A percentile compares a stretch with the other conserved stretches of the same genome.
Evolutionary conservation across 2,113 vertebrate genomes (phyloP).

Genomic region (Macquaria ambigua): DNA sequence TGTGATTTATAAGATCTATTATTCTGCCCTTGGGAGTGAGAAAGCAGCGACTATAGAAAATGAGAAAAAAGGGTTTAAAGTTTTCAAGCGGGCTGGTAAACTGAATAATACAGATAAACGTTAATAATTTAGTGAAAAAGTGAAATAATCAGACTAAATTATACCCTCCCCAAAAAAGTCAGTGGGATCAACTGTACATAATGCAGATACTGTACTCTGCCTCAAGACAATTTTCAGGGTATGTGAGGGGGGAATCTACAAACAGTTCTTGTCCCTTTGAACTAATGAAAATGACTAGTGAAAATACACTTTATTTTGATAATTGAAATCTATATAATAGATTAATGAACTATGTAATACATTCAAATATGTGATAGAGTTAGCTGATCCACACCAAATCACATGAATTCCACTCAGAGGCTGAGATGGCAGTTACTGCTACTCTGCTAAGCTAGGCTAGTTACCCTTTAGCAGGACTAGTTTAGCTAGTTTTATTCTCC

Average conservation of each 20-base stretch:
- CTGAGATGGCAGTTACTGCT: neutral
- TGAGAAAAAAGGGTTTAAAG: neutral
- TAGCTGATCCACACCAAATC: neutral
- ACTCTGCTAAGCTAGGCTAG: neutral
- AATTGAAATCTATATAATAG: neutral
- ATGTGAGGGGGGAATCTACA: neutral
- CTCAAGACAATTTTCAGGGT: neutral
- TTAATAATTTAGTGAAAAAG: too few species aligned
- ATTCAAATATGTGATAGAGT: neutral
- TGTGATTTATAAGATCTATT: slow-evolving; percentile 3
- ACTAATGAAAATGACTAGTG: neutral
- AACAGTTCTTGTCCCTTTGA: neutral
- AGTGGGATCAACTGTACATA: too few species aligned
- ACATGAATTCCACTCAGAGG: neutral
- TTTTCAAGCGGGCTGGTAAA: neutral
- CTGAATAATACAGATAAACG: neutral
- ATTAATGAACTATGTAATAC: neutral
- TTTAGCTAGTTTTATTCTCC: neutral
- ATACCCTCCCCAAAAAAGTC: neutral
- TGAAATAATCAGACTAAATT: too few species aligned
- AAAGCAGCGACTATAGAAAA: neutral
- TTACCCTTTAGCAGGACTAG: neutral
- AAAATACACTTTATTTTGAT: neutral
- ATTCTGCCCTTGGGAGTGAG: neutral
- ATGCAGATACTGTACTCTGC: neutral